Evolutionary conservation across 2,113 vertebrate genomes (phyloP).

Genomic region (Rhea americana): DNA sequence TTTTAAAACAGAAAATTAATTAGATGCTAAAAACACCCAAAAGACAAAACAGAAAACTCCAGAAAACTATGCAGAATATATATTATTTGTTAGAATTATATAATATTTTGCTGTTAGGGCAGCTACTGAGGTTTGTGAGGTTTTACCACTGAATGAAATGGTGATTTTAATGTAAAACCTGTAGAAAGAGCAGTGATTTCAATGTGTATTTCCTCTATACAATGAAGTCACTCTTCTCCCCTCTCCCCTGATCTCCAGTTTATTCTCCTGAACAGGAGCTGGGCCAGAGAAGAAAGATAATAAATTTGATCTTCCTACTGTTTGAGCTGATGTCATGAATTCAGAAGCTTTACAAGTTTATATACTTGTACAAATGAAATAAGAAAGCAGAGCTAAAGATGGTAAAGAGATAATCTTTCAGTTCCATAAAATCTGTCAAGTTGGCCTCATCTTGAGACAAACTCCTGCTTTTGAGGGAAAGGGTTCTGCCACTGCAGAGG

Average conservation of each 20-base stretch:
- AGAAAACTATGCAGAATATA: not conserved
- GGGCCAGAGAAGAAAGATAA: not conserved
- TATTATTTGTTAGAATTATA: not conserved
- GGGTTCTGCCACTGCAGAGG: not conserved
- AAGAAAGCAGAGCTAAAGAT: not conserved
- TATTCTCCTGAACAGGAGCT: not conserved
- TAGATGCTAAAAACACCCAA: not conserved
- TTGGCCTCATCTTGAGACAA: not conserved
- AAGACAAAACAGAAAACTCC: not conserved
- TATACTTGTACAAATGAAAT: not conserved
- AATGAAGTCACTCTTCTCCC: not conserved
- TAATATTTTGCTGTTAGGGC: not conserved
- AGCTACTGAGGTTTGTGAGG: not conserved
- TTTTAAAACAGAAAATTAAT: conserved; percentile 28
- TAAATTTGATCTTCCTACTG: not conserved
- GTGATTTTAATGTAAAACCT: not conserved
- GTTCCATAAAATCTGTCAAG: not conserved
- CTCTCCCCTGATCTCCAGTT: not conserved
- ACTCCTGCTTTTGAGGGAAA: not conserved
- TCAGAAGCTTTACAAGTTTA: not conserved
- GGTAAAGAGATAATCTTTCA: not conserved
- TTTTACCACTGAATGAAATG: not conserved
- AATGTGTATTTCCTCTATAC: not conserved
- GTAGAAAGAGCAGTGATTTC: not conserved
- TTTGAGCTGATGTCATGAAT: not conserved